Evolutionary conservation across 2,797 vertebrate genomes (phyloP).

Genomic region (Acanthiza pusilla): DNA sequence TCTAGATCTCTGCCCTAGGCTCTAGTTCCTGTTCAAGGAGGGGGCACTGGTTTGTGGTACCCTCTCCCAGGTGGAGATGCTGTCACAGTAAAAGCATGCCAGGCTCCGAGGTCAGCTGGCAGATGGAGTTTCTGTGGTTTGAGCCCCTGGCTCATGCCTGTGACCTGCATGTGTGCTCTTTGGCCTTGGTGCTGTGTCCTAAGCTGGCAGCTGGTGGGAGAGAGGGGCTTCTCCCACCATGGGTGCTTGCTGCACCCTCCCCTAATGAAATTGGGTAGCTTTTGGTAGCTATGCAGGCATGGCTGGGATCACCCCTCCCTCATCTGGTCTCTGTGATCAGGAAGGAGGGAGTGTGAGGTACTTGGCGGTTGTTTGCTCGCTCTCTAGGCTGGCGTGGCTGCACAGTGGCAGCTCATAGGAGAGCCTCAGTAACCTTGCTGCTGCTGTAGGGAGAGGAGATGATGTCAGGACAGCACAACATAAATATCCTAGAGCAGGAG

Average conservation of each 20-base stretch:
- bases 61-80: neutral
- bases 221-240: neutral
- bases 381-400: neutral
- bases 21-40: neutral
- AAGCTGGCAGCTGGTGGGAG: neutral
- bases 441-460: neutral
- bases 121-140: neutral
- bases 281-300: neutral
- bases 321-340: neutral
- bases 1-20: neutral
- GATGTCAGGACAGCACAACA: neutral
- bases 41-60: neutral
- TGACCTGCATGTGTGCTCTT: neutral
- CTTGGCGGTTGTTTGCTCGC: neutral
- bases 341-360: rapidly evolving
- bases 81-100: neutral
- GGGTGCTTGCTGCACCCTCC: neutral
- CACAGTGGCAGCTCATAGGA: neutral
- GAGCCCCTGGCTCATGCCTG: neutral
- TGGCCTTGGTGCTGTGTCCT: neutral
- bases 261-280: neutral
- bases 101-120: neutral
- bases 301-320: neutral
- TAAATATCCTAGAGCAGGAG: neutral
- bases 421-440: neutral